Evolutionary conservation across 2,113 vertebrate species (phyloP).

Genomic region (Sus scrofa): DNA sequence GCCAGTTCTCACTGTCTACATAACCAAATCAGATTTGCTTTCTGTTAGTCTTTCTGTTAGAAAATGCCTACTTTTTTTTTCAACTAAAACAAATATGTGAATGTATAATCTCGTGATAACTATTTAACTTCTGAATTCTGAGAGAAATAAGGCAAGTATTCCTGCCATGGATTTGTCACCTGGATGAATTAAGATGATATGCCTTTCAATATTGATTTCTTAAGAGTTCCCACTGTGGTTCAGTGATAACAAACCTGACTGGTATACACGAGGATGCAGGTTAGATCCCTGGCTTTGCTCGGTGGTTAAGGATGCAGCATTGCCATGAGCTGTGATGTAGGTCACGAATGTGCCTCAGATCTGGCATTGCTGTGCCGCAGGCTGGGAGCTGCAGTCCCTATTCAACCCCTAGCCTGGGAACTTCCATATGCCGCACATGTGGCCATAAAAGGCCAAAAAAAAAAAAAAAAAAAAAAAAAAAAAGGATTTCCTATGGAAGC

Average conservation of each 20-base stretch:
- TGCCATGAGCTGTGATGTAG: no score
- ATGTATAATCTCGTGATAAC: not conserved
- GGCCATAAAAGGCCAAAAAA: no score
- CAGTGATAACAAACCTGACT: no score
- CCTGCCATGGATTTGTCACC: conserved; percentile 13
- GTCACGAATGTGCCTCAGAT: no score
- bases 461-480: no score
- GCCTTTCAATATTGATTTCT: conserved; percentile 54
- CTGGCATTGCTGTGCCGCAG: no score
- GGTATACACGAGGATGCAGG: no score
- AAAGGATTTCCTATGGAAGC: conserved; percentile 32
- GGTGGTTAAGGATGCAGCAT: no score
- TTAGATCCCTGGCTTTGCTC: no score
- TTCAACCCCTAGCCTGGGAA: no score
- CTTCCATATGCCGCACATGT: no score
- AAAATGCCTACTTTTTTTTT: conserved; percentile 26
- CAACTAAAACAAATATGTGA: conserved; percentile 6
- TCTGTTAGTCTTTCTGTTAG: not conserved
- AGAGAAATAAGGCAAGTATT: not conserved
- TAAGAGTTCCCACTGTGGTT: not conserved
- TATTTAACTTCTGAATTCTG: conserved; percentile 35
- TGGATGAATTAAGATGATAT: conserved; percentile 13
- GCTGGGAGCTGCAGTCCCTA: no score
- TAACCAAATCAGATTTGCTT: conserved; percentile 29
- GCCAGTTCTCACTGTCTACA: not conserved